Conservation (phyloP, 92 coral and sea anemone species). For the Plumapathes pennacea region DNA sequence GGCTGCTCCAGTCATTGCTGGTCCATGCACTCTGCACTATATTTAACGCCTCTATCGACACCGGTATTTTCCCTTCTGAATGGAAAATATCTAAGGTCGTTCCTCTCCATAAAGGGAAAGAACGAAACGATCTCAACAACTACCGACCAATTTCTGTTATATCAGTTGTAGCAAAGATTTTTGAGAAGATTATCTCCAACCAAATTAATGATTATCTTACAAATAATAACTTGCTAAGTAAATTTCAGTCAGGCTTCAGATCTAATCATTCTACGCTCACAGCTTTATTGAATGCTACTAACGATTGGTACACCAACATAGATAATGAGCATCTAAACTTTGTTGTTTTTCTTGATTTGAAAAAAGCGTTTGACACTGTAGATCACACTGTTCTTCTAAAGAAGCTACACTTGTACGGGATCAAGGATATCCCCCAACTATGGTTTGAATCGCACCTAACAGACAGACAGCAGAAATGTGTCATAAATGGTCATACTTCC, state of each 20-base stretch:
- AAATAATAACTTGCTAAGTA: neutral
- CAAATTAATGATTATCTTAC: slow-evolving; percentile 8
- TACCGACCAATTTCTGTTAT: slow-evolving; percentile 19
- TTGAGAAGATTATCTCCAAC: slow-evolving; percentile 8
- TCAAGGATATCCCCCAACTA: neutral
- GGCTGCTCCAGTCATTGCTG: neutral
- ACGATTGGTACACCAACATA: slow-evolving; percentile 7
- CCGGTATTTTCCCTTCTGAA: neutral
- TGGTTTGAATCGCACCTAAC: slow-evolving; percentile 6
- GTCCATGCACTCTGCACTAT: neutral
- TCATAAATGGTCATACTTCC: neutral
- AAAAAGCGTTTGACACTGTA: slow-evolving; percentile 6
- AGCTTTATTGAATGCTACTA: neutral
- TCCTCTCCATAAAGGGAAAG: slow-evolving; percentile 3
- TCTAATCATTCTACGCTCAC: slow-evolving; percentile 12
- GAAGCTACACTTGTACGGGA: neutral
- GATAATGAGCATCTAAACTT: slow-evolving; percentile 9
- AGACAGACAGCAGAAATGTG: neutral
- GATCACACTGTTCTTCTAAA: slow-evolving; percentile 12
- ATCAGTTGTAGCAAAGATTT: slow-evolving; percentile 11
- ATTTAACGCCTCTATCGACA: neutral
- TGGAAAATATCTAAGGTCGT: slow-evolving; percentile 5
- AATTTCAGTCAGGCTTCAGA: slow-evolving; percentile 10
- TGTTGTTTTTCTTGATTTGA: slow-evolving; percentile 15
- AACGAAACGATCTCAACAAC: neutral